Percentiles rank a stretch among this genome's conserved stretches.
These are phyloP conservation scores for Venturia canescens DNA, from an alignment of 1,140 invertebrate genomes.

Conservation along the genomic window DNA sequence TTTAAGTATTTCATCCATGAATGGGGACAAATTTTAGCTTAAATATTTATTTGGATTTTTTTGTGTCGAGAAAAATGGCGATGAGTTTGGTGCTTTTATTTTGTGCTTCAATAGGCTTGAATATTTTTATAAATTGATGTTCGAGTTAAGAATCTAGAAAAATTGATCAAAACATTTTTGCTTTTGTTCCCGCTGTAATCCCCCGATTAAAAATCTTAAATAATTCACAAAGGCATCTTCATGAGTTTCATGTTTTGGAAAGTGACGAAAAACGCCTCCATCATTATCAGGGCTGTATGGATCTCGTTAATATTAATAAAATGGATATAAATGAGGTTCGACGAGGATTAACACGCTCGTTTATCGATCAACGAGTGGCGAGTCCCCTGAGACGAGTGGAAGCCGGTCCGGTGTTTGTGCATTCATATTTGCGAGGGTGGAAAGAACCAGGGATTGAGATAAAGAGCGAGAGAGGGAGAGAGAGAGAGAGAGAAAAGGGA, in stretches of 20 bases:
- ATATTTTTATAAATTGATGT: too few relatives aligned
- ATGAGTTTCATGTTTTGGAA: background rate
- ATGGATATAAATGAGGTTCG: constrained; percentile 18
- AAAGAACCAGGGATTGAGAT: constrained; percentile 39
- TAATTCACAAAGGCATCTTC: background rate
- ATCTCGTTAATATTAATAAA: background rate
- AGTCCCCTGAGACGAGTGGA: constrained; percentile 42
- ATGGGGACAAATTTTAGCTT: background rate
- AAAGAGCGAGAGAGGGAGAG: constrained; percentile 43
- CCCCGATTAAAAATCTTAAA: background rate
- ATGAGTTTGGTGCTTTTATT: too few relatives aligned
- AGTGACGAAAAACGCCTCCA: background rate
- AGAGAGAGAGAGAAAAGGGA: constrained; percentile 24
- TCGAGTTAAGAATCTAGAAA: too few relatives aligned
- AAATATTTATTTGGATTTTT: too few relatives aligned
- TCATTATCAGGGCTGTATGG: background rate
- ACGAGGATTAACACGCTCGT: constrained; percentile 26
- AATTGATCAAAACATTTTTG: too few relatives aligned
- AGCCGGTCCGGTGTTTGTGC: constrained; percentile 59
- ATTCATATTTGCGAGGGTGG: constrained; percentile 65
- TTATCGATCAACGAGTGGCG: constrained; percentile 53
- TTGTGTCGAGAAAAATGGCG: too few relatives aligned
- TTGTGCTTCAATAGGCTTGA: too few relatives aligned
- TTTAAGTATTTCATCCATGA: constrained; percentile 23
- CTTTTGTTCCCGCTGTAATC: too few relatives aligned